These are phyloP conservation scores for Trichomycterus rosablanca DNA, from an alignment of 2,113 vertebrate genomes.

Conservation along the genomic window DNA sequence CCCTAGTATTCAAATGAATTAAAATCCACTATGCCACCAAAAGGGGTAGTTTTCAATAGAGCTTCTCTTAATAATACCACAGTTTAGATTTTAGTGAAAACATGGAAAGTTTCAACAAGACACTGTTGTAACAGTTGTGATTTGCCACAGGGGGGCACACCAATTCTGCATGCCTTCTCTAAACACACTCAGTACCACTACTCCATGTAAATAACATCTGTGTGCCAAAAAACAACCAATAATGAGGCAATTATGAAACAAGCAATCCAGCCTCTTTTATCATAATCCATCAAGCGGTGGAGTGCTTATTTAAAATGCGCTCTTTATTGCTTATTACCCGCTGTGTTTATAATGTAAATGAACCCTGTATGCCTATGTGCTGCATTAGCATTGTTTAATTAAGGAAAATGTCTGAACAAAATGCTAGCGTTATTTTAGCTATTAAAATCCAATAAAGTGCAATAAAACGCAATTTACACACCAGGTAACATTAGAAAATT, in stretches of 20 bases:
- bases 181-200: neutral
- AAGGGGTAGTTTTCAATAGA: too few relatives aligned
- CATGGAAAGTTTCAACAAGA: too few relatives aligned
- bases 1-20: too few relatives aligned
- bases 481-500: too few relatives aligned
- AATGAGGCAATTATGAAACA: neutral
- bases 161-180: neutral
- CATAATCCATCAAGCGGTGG: neutral
- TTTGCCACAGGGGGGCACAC: neutral
- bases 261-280: neutral
- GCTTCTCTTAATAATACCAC: too few relatives aligned
- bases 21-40: too few relatives aligned
- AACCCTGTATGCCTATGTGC: slow-evolving; percentile 9
- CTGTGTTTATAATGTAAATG: neutral
- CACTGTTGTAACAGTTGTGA: too few relatives aligned
- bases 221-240: neutral
- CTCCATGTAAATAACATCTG: neutral
- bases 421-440: neutral
- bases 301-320: neutral
- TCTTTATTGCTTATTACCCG: neutral
- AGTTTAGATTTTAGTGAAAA: too few relatives aligned
- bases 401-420: neutral
- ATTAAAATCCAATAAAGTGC: too few relatives aligned
- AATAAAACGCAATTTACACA: too few relatives aligned
- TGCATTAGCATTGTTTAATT: slow-evolving; percentile 13